Evolutionary conservation across 2,888 invertebrate species (phyloP).

Genomic region (Drosophila robusta): DNA sequence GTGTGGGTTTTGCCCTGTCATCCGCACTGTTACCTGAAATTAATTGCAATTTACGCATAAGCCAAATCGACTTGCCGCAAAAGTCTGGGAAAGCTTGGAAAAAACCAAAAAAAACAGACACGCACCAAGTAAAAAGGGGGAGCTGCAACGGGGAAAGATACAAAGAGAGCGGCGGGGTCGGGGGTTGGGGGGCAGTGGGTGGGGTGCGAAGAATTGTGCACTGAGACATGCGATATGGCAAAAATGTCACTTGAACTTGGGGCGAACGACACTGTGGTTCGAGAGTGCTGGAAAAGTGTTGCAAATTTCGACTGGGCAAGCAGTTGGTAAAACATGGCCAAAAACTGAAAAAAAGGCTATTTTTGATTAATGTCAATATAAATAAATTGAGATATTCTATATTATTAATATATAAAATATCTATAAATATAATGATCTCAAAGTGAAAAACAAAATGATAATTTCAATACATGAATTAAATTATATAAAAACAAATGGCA

Average conservation of each 20-base stretch:
- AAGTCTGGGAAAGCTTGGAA: slow-evolving; percentile 38
- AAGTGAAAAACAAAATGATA: no score
- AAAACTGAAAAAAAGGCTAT: no score
- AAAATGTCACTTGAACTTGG: slow-evolving; percentile 77
- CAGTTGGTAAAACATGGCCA: background rate
- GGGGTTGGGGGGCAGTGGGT: slow-evolving; percentile 1
- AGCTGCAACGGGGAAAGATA: background rate
- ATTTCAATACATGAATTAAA: no score
- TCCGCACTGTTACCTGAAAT: slow-evolving; percentile 52
- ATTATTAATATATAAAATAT: background rate
- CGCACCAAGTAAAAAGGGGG: slow-evolving; percentile 17
- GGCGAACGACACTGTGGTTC: slow-evolving; percentile 51
- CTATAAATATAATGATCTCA: no score
- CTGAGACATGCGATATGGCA: slow-evolving; percentile 72
- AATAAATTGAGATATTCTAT: no score
- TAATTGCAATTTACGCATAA: slow-evolving; percentile 75
- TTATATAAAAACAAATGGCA: no score
- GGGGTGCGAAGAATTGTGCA: slow-evolving; percentile 31
- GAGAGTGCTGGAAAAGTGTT: background rate
- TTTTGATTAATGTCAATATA: no score
- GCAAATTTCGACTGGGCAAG: background rate
- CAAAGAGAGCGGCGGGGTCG: background rate
- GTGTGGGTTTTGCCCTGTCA: slow-evolving; percentile 27
- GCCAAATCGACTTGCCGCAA: slow-evolving; percentile 38
- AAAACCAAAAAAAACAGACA: slow-evolving; percentile 30